Percentiles rank a stretch among this genome's conserved stretches.
phyloP scores from a whole-genome alignment of 2,113 vertebrate genomes.

The Hoplias malabaricus region DNA sequence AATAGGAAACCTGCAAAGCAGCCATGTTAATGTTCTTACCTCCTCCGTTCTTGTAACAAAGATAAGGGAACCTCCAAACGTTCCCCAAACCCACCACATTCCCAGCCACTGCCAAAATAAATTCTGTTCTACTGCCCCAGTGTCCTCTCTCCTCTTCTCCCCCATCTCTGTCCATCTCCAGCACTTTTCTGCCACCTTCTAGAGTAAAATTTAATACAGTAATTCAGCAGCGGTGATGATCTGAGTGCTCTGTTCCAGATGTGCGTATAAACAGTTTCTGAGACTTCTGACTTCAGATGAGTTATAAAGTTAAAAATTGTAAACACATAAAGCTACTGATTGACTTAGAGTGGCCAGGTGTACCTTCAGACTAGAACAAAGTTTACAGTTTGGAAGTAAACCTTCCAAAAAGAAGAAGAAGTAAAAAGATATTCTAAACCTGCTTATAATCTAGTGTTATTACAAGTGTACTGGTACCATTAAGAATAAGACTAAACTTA shows the following conservation, averaged over 20 bases:
- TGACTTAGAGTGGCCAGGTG: not conserved
- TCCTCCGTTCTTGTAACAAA: constrained; percentile 78
- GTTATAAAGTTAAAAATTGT: not conserved
- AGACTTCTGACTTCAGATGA: not conserved
- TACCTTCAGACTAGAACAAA: not conserved
- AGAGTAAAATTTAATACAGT: not conserved
- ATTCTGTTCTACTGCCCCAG: constrained; percentile 70
- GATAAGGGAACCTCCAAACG: constrained; percentile 76
- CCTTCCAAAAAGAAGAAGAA: no score
- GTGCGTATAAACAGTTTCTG: no score
- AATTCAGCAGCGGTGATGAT: not conserved
- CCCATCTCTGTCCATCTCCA: not conserved
- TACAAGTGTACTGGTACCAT: no score
- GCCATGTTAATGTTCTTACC: constrained; percentile 63
- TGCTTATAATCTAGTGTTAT: no score
- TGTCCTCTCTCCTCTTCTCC: constrained; percentile 65
- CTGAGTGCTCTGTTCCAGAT: no score
- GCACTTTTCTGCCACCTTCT: no score
- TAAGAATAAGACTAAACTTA: no score
- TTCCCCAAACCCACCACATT: constrained; percentile 73
- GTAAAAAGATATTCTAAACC: no score
- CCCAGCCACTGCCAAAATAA: constrained; percentile 71
- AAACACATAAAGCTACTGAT: not conserved
- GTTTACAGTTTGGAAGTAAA: not conserved
- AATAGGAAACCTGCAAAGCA: not conserved